Percentiles rank a stretch among this genome's conserved stretches.
These are phyloP conservation scores for Poliocrania exsul DNA, from an alignment of 2,797 vertebrate species.

Conservation along the genomic window DNA sequence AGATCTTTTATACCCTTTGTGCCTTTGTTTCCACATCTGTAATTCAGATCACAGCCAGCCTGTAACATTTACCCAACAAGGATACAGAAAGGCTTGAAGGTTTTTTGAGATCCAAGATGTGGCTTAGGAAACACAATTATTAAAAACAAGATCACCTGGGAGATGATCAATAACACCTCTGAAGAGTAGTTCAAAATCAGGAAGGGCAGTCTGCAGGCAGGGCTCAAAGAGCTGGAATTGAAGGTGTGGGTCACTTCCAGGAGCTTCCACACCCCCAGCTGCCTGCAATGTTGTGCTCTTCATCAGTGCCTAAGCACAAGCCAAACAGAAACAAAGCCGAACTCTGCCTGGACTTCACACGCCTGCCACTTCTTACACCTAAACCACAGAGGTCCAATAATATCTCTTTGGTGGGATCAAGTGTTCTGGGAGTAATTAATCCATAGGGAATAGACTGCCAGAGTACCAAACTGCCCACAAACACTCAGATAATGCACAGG, in stretches of 20 bases:
- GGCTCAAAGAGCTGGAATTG: background rate
- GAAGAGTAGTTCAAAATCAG: background rate
- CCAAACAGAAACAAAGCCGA: background rate
- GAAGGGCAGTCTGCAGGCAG: background rate
- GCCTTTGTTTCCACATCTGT: background rate
- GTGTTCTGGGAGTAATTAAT: background rate
- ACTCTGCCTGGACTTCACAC: background rate
- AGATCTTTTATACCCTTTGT: slow-evolving; percentile 18
- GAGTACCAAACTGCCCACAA: background rate
- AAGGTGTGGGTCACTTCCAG: background rate
- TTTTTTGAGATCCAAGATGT: background rate
- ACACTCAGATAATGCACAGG: background rate
- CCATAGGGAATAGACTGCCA: background rate
- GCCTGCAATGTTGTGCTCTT: background rate
- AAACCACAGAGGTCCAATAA: background rate
- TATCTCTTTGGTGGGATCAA: background rate
- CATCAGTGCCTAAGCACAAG: background rate
- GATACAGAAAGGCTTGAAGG: background rate
- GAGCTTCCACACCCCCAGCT: background rate
- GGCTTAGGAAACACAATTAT: background rate
- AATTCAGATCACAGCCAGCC: background rate
- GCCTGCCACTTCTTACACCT: background rate
- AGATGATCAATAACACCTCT: background rate
- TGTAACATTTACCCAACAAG: background rate
- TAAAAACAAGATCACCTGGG: background rate